Conservation (phyloP, 1,140 invertebrate species). For the Drosophila bipectinata region DNA sequence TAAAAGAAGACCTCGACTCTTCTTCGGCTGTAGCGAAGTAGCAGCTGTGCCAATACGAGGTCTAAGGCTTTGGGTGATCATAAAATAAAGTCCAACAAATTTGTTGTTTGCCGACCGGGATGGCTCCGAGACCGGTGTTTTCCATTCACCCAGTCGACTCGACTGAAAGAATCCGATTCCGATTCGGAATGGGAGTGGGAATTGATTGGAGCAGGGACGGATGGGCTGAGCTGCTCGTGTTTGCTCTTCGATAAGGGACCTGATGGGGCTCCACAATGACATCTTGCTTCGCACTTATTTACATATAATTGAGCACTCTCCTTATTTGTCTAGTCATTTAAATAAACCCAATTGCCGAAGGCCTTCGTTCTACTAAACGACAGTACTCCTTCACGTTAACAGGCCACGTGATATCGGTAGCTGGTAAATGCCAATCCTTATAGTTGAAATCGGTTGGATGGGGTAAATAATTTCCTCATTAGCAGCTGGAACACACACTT, state of each 20-base stretch:
- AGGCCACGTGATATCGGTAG: constrained; percentile 9
- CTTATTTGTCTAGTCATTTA: constrained; percentile 45
- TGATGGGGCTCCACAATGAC: constrained; percentile 33
- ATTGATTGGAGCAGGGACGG: constrained; percentile 38
- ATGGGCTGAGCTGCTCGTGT: constrained; percentile 14
- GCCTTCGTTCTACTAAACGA: constrained; percentile 4
- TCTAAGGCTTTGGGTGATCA: constrained; percentile 2
- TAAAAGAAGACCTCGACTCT: constrained; percentile 26
- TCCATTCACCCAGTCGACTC: constrained; percentile 7
- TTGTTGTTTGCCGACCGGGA: constrained; percentile 38
- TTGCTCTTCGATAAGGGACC: constrained; percentile 26
- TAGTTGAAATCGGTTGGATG: neutral
- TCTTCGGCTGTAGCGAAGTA: constrained; percentile 30
- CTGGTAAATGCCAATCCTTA: neutral
- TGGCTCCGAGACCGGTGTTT: constrained; percentile 37
- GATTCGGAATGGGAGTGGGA: neutral
- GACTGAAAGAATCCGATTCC: constrained; percentile 4
- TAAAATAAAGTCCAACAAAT: constrained; percentile 33
- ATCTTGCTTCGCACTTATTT: constrained; percentile 37
- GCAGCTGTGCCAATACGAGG: constrained; percentile 72
- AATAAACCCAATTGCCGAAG: constrained; percentile 38
- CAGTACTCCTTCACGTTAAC: constrained; percentile 5
- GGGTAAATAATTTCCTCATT: neutral
- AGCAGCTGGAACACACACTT: neutral
- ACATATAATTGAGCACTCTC: constrained; percentile 24